These are phyloP conservation scores for Synanthedon myopaeformis DNA, from an alignment of 2,888 invertebrate genomes.

Conservation along the genomic window DNA sequence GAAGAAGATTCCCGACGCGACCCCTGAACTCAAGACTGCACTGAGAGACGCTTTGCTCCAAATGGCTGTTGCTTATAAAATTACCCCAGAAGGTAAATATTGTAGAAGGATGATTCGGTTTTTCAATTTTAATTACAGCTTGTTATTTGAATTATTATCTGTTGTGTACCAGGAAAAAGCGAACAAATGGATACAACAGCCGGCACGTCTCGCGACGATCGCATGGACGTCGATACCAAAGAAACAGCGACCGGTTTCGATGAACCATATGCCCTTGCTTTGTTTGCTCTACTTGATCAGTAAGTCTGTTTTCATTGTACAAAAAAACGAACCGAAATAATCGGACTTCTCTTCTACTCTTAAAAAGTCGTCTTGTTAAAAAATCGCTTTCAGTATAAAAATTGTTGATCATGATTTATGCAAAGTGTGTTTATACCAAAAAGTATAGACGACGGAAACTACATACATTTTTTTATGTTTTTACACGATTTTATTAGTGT, in stretches of 20 bases:
- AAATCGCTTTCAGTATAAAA: no score
- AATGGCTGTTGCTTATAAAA: slow-evolving; percentile 75
- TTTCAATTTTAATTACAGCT: no score
- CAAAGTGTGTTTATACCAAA: no score
- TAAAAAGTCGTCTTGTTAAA: no score
- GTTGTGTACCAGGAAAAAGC: slow-evolving; percentile 17
- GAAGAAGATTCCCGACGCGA: slow-evolving; percentile 58
- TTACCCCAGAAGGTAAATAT: slow-evolving; percentile 33
- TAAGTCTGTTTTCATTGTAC: slow-evolving; percentile 21
- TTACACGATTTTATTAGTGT: no score
- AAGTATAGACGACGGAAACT: no score
- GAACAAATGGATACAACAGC: slow-evolving; percentile 17
- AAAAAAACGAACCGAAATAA: background rate
- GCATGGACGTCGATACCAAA: slow-evolving; percentile 41
- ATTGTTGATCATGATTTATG: no score
- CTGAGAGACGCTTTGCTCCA: slow-evolving; percentile 77
- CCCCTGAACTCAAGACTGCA: slow-evolving; percentile 72
- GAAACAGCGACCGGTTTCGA: slow-evolving; percentile 29
- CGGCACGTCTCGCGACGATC: slow-evolving; percentile 24
- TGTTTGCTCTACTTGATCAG: slow-evolving; percentile 60
- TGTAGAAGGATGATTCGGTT: background rate
- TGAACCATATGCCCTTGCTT: slow-evolving; percentile 51
- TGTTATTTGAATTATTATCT: no score
- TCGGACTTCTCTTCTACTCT: no score
- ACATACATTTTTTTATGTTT: no score